phyloP scores from a whole-genome alignment of 2,888 invertebrate genomes.

The Thumatha senex region DNA sequence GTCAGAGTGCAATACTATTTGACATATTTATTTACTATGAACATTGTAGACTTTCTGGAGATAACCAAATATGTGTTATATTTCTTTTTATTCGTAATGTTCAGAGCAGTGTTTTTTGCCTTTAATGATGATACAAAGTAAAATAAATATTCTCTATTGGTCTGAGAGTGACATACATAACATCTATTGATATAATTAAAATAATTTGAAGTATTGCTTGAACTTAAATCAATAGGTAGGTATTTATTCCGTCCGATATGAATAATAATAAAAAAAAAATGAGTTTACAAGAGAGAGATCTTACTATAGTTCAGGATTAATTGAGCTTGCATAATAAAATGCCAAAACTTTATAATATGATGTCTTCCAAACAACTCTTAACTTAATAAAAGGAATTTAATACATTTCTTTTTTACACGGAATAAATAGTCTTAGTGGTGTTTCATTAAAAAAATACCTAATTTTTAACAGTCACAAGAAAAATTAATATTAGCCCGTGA shows the following conservation, averaged over 20 bases:
- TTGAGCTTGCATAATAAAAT: conserved; percentile 40
- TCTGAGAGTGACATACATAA: no score
- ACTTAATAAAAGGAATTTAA: conserved; percentile 31
- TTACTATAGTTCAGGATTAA: conserved; percentile 30
- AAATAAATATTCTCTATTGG: no score
- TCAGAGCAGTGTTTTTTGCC: no score
- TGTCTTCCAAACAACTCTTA: conserved; percentile 74
- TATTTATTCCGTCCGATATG: conserved; percentile 76
- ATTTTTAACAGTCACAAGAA: conserved; percentile 77
- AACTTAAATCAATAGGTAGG: conserved; percentile 61
- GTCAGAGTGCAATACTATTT: conserved; percentile 14
- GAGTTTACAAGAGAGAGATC: background rate
- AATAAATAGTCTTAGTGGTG: conserved; percentile 54
- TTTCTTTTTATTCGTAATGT: no score
- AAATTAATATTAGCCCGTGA: conserved; percentile 56
- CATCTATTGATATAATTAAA: no score
- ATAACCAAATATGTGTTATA: no score
- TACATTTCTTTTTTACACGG: conserved; percentile 49
- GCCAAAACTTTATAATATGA: conserved; percentile 33
- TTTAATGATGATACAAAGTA: no score
- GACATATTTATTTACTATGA: no score
- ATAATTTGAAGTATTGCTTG: conserved; percentile 15
- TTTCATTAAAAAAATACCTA: conserved; percentile 72
- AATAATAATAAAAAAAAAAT: conserved; percentile 6
- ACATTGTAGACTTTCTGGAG: no score